These are phyloP conservation scores for Microtus californicus DNA, from an alignment of 2,797 vertebrate species.

Conservation along the genomic window DNA sequence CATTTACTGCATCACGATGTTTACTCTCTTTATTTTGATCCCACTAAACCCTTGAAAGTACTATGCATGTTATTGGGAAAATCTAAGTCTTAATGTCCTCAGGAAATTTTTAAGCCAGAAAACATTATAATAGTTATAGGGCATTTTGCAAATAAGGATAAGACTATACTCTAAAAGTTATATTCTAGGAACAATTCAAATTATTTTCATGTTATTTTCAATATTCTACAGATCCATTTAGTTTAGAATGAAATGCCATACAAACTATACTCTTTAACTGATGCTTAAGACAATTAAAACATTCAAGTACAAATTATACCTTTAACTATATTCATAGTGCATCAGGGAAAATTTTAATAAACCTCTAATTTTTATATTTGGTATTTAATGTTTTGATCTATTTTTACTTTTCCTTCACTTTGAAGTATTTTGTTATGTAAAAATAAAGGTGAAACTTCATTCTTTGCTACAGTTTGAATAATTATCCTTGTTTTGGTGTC, in stretches of 20 bases:
- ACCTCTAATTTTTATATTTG: not conserved
- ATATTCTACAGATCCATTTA: not conserved
- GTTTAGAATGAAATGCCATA: conserved; percentile 4
- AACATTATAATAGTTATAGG: not conserved
- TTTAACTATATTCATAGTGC: not conserved
- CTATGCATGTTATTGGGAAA: not conserved
- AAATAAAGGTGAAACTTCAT: conserved; percentile 32
- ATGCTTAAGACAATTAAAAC: not conserved
- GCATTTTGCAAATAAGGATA: not conserved
- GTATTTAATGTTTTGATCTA: conserved; percentile 22
- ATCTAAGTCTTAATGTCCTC: conserved; percentile 6
- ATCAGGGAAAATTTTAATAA: conserved; percentile 17
- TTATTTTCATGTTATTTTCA: conserved; percentile 20
- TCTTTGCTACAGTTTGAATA: not conserved
- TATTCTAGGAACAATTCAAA: not conserved
- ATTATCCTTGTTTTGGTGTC: conserved; percentile 28
- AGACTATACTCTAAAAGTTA: not conserved
- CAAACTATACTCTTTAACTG: conserved; percentile 6
- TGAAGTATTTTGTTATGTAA: conserved; percentile 16
- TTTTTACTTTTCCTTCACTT: conserved; percentile 43
- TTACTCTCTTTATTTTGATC: not conserved
- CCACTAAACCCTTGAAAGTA: not conserved
- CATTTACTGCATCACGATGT: not conserved
- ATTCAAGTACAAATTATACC: conserved; percentile 31
- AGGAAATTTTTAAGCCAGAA: not conserved